Evolutionary conservation across 1,140 invertebrate species (phyloP).

Genomic region (Heliconius himera): DNA sequence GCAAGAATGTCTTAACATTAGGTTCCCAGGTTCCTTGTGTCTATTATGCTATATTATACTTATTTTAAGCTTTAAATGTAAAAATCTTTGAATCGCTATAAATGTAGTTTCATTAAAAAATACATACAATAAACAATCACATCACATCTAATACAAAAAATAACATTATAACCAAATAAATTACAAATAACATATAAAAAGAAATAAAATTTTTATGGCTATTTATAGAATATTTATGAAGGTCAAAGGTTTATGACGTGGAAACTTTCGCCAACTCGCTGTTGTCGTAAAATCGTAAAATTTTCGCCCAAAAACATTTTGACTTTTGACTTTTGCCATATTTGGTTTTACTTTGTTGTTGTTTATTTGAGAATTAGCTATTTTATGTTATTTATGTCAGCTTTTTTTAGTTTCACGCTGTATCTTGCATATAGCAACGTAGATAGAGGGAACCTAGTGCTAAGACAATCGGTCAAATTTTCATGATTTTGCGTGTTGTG

Average conservation of each 20-base stretch:
- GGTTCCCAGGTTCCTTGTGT: no score
- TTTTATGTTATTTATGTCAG: background rate
- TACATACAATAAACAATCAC: no score
- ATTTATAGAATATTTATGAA: constrained; percentile 12
- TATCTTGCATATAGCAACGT: background rate
- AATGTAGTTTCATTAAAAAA: no score
- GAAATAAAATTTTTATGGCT: background rate
- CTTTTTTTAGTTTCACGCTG: background rate
- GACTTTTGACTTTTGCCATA: constrained; percentile 6
- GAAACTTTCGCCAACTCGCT: constrained; percentile 16
- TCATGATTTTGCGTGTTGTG: no score
- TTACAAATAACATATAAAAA: background rate
- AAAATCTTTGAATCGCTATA: no score
- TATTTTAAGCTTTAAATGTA: no score
- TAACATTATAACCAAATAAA: background rate
- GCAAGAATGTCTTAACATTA: no score
- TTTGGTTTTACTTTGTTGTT: background rate
- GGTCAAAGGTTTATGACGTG: constrained; percentile 24
- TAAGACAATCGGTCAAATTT: background rate
- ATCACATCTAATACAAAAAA: background rate
- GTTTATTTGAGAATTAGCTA: background rate
- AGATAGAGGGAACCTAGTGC: background rate
- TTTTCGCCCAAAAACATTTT: constrained; percentile 6
- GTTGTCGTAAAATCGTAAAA: constrained; percentile 19
- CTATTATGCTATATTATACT: no score